Base-by-base conservation (phyloP, 2,888 invertebrate genomes). In the Mesorhabditis belari region DNA sequence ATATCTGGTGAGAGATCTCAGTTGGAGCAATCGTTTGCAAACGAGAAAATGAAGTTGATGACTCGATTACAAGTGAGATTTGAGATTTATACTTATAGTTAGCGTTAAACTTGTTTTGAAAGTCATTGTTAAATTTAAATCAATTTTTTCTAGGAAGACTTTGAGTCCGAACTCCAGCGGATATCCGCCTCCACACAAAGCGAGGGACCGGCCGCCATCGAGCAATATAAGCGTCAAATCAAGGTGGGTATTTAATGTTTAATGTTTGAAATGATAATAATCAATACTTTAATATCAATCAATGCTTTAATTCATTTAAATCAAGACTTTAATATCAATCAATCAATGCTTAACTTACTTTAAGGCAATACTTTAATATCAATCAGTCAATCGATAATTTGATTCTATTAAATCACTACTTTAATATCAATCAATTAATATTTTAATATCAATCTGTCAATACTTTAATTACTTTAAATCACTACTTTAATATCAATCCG, bases 1-100 rank as follows among this genome's bases (percentile, higher is more conserved):
- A 2, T 64, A 19, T 50, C 49, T 9, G 53, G 61, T 6, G 71
- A 70, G 59, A 61, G 62, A 27, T 66, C 67, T 55, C 27, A 17
- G 6, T n/a, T 65, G 58, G 71, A 71, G 50, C 29, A 67, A 21
- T 51, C 26, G 12, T 71, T 71, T 27, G 71, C 71, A 4, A 69
- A 68, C 25, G 67, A 71, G 60, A 71, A 68, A 60, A 70, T 70
- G 71, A 64, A 66, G 51, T 53, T 70, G 63, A 71, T 71, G 71
- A 64, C 55, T 49, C 59, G 69, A 21, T 56, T 71, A 44, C 71
- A 71, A 60, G 69, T 67, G 12, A 35, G 4, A 19, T 35, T 1
- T 17, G 1, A 17, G 2, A 17, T 35, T 35, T 17, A n/a, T n/a
- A 35, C 44, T 9, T 35, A 35, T 35, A 35, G 44, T 2, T n/a